Percentiles rank a stretch among this genome's conserved stretches.
These are phyloP conservation scores for Stegana nigrithorax DNA, from an alignment of 2,888 invertebrate genomes.

Conservation along the genomic window DNA sequence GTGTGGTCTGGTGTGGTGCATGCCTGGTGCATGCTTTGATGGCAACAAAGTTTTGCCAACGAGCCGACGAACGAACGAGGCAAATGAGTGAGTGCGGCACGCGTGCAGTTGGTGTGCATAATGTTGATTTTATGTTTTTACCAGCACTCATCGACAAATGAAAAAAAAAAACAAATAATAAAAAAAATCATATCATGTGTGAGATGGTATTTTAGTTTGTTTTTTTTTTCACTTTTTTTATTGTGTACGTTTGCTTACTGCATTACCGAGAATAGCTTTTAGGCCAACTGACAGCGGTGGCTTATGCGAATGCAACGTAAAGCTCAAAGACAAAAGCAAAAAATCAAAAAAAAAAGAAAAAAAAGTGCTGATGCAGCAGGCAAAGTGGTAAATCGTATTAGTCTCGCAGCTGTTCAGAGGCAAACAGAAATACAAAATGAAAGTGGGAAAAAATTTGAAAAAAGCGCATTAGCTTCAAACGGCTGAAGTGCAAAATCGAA, in stretches of 20 bases:
- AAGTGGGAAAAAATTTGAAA: background rate
- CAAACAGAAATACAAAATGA: background rate
- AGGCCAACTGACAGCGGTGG: background rate
- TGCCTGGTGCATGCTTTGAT: too few species aligned
- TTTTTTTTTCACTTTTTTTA: too few species aligned
- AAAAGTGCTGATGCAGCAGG: background rate
- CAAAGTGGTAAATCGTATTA: conserved; percentile 13
- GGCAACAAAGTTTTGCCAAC: too few species aligned
- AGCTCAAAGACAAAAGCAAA: background rate
- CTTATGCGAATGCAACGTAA: background rate
- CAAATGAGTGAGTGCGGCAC: background rate
- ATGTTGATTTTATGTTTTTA: conserved; percentile 5
- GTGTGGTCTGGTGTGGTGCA: too few species aligned
- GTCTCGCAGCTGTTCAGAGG: background rate
- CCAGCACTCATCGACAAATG: background rate
- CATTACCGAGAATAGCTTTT: too few species aligned
- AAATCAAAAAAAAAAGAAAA: background rate
- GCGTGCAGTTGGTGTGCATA: background rate
- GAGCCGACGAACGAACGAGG: too few species aligned
- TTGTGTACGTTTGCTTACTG: too few species aligned
- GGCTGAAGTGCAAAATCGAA: conserved; percentile 60
- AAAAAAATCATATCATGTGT: too few species aligned
- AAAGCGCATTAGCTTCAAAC: conserved; percentile 52
- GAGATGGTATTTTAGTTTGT: too few species aligned
- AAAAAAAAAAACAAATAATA: background rate